These are phyloP conservation scores for Orthonyx spaldingii DNA, from an alignment of 2,113 vertebrate genomes.

Conservation along the genomic window DNA sequence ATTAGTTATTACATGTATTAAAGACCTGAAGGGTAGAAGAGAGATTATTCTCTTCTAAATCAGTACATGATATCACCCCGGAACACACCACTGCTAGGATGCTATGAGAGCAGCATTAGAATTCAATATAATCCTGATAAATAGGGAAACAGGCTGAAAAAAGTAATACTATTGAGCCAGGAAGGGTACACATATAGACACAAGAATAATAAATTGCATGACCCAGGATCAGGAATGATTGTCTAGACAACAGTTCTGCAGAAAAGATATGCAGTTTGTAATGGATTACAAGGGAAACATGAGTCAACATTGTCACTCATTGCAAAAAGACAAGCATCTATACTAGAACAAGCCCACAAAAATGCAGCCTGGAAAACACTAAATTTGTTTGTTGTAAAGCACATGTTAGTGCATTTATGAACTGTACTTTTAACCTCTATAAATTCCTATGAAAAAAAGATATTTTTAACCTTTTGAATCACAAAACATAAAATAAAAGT, in stretches of 20 bases:
- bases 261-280: neutral
- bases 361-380: neutral
- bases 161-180: neutral
- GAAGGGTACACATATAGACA: neutral
- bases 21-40: neutral
- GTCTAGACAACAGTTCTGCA: neutral
- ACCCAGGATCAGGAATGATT: neutral
- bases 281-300: neutral
- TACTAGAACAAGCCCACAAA: neutral
- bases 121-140: neutral
- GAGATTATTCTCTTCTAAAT: neutral
- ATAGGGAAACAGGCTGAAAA: neutral
- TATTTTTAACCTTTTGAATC: neutral
- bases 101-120: neutral
- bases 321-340: neutral
- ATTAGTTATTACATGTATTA: neutral
- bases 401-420: neutral
- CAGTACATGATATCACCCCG: neutral
- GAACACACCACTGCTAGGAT: neutral
- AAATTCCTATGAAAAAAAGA: neutral
- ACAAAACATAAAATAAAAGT: neutral
- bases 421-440: neutral
- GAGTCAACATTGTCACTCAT: neutral
- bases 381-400: neutral
- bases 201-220: neutral